These are phyloP conservation scores for Lordiphosa stackelbergi DNA, from an alignment of 1,140 invertebrate species.

Conservation along the genomic window DNA sequence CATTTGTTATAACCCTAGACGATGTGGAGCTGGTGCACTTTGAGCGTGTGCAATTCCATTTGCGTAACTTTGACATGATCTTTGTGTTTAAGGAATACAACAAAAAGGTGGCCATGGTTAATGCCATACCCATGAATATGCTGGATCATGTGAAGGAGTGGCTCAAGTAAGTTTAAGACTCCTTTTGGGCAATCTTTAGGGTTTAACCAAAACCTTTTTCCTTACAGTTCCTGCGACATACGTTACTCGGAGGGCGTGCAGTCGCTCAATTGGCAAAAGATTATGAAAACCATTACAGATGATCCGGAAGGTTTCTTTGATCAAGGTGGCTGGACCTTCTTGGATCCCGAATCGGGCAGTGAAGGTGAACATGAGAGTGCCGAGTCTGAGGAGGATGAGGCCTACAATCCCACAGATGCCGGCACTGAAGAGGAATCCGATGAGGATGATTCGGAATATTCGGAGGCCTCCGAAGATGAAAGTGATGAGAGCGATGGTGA, in stretches of 20 bases:
- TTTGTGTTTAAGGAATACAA: constrained; percentile 99
- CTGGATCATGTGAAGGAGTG: constrained; percentile 99
- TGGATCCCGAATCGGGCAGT: constrained; percentile 94
- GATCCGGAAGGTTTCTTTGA: constrained; percentile 99
- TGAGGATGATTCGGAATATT: constrained; percentile 91
- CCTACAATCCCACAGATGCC: constrained; percentile 86
- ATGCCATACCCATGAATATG: constrained; percentile 98
- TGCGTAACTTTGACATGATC: constrained; percentile 99
- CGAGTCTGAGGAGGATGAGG: constrained; percentile 89
- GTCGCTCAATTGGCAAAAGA: constrained; percentile 99
- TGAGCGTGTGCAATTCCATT: constrained; percentile 98
- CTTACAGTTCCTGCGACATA: constrained; percentile 93
- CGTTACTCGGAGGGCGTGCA: constrained; percentile 99
- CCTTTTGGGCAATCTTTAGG: too few species aligned
- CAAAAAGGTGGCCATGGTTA: constrained; percentile 96
- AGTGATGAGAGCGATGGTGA: constrained; percentile 83
- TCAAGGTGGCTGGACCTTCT: constrained; percentile 98
- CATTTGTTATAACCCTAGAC: constrained; percentile 98
- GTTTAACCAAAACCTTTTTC: neutral
- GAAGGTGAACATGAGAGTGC: constrained; percentile 86
- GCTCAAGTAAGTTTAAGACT: constrained; percentile 86
- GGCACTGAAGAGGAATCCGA: constrained; percentile 88
- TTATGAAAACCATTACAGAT: constrained; percentile 99
- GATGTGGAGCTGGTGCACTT: constrained; percentile 99
- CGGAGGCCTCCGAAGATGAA: constrained; percentile 88